phyloP scores from a whole-genome alignment of 2,888 invertebrate species.

The Dyspetes luteomarginatus region DNA sequence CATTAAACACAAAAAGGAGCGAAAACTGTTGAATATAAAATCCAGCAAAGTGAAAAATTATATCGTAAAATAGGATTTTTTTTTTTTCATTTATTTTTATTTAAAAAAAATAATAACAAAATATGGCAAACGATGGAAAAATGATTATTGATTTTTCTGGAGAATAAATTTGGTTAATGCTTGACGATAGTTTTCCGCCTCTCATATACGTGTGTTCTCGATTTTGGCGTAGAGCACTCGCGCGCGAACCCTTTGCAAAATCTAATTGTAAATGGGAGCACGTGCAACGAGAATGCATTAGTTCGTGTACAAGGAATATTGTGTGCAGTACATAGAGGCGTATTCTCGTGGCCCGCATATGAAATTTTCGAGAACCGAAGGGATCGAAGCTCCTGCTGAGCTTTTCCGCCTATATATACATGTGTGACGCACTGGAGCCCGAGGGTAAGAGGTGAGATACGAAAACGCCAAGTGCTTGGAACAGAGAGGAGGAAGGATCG shows the following conservation, averaged over 20 bases:
- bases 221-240: background rate
- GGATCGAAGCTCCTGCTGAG: conserved; percentile 8
- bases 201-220: background rate
- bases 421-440: background rate
- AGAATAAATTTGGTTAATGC: too few species aligned
- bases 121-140: too few species aligned
- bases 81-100: too few species aligned
- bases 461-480: background rate
- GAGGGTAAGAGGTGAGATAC: background rate
- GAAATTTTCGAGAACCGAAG: conserved; percentile 42
- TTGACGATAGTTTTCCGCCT: background rate
- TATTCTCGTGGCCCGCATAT: conserved; percentile 17
- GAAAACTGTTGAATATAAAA: too few species aligned
- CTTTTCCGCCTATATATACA: background rate
- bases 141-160: too few species aligned
- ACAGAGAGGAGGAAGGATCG: background rate
- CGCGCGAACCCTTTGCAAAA: conserved; percentile 13
- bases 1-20: too few species aligned
- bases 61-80: too few species aligned
- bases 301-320: background rate
- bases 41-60: too few species aligned
- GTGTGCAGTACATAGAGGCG: background rate
- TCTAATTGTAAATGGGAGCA: conserved; percentile 44
- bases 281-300: conserved; percentile 54
- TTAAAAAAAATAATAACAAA: too few species aligned